Evolutionary conservation across 2,888 invertebrate species (phyloP).

Genomic region (Polyploca ridens): DNA sequence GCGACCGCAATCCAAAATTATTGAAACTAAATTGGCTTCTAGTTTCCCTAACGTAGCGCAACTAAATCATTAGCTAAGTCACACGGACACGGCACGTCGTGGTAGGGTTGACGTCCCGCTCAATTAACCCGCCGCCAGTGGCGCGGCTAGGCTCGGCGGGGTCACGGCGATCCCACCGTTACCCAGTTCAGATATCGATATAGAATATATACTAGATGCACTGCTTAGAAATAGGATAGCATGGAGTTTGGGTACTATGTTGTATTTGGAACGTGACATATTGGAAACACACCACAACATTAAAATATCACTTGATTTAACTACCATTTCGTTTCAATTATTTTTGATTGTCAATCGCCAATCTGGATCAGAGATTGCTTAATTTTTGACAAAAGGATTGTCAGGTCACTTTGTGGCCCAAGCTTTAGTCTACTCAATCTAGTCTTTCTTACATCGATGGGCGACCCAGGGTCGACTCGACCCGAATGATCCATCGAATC

Average conservation of each 20-base stretch:
- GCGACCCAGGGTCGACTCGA: not conserved
- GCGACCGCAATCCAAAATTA: too few species aligned
- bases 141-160: slow-evolving; percentile 22
- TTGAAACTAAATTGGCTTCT: too few species aligned
- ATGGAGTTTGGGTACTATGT: not conserved
- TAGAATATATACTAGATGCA: not conserved
- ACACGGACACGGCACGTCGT: slow-evolving; percentile 3
- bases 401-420: not conserved
- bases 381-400: too few species aligned
- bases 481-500: not conserved
- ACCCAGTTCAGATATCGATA: slow-evolving; percentile 18
- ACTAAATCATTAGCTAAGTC: slow-evolving; percentile 1
- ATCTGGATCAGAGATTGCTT: too few species aligned
- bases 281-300: too few species aligned
- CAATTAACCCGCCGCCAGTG: slow-evolving; percentile 41
- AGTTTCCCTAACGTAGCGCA: not conserved
- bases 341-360: too few species aligned
- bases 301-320: too few species aligned
- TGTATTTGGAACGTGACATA: too few species aligned
- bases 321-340: too few species aligned
- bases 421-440: not conserved
- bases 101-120: slow-evolving; percentile 29
- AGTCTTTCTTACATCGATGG: not conserved
- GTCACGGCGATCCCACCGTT: slow-evolving; percentile 25
- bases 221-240: not conserved